Conservation (phyloP, 2,888 invertebrate genomes). For the Epinotia ramella region DNA sequence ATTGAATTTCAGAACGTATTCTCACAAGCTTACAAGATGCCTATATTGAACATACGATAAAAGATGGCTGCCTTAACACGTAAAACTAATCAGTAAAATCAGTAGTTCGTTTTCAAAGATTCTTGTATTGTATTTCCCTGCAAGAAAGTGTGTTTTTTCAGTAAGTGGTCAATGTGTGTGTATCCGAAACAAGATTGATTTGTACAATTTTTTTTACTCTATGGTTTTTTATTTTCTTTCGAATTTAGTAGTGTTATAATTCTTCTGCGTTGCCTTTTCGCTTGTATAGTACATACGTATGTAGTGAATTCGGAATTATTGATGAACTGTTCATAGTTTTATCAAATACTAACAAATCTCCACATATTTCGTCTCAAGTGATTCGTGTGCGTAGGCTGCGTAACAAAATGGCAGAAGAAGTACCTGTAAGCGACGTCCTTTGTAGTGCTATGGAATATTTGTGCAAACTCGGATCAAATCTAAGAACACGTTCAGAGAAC, state of each 20-base stretch:
- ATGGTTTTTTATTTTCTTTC: conserved; percentile 68
- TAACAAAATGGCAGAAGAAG: conserved; percentile 72
- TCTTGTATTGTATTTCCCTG: neutral
- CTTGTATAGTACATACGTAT: neutral
- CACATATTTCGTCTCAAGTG: conserved; percentile 28
- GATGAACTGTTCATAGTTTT: conserved; percentile 23
- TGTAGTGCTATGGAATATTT: conserved; percentile 79
- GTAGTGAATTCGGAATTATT: conserved; percentile 41
- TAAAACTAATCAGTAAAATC: conserved; percentile 4
- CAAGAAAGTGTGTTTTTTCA: neutral
- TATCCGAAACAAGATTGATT: conserved; percentile 40
- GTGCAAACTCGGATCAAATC: conserved; percentile 76
- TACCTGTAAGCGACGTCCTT: conserved; percentile 72
- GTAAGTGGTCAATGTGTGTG: conserved; percentile 35
- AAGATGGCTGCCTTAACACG: conserved; percentile 41
- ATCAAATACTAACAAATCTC: conserved; percentile 19
- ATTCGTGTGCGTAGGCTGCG: conserved; percentile 32
- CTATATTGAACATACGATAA: conserved; percentile 14
- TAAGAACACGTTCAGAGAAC: conserved; percentile 71
- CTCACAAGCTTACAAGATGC: conserved; percentile 11
- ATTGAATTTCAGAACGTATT: conserved; percentile 38
- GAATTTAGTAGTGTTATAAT: conserved; percentile 50
- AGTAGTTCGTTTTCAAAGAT: neutral
- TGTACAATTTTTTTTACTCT: conserved; percentile 64
- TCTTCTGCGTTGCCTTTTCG: conserved; percentile 46